Conservation (phyloP, 2,113 vertebrate species). For the Puffinus mauretanicus region DNA sequence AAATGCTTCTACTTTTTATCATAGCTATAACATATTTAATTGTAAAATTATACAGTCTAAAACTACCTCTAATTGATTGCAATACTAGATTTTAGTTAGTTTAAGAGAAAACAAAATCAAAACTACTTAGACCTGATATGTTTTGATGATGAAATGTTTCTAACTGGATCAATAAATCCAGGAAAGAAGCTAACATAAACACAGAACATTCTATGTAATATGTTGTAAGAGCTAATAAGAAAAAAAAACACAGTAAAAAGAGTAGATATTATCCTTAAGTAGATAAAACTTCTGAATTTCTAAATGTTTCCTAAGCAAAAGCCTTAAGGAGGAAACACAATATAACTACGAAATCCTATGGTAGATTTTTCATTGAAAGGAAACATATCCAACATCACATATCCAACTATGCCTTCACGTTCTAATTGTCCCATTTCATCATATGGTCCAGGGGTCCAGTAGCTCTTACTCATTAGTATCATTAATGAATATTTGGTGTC, state of each 20-base stretch:
- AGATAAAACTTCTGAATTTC: not conserved
- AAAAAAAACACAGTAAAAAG: not conserved
- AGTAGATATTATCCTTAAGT: not conserved
- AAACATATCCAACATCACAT: not conserved
- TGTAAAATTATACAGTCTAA: not conserved
- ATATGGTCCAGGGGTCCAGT: not conserved
- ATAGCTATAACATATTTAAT: not conserved
- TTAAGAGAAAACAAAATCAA: not conserved
- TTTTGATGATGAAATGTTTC: not conserved
- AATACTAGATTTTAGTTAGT: not conserved
- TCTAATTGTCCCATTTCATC: not conserved
- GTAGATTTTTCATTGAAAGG: not conserved
- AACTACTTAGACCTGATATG: not conserved
- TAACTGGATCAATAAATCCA: not conserved
- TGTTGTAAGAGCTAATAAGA: not conserved
- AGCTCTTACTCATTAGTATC: not conserved
- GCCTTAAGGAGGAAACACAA: not conserved
- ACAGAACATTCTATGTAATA: not conserved
- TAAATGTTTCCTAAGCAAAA: not conserved
- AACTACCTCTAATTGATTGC: not conserved
- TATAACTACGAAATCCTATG: not conserved
- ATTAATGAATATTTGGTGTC: not conserved
- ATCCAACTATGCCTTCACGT: not conserved
- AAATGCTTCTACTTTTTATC: not conserved
- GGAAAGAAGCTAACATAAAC: not conserved